Conservation (phyloP, 2,113 vertebrate species). For the Vanacampus margaritifer region DNA sequence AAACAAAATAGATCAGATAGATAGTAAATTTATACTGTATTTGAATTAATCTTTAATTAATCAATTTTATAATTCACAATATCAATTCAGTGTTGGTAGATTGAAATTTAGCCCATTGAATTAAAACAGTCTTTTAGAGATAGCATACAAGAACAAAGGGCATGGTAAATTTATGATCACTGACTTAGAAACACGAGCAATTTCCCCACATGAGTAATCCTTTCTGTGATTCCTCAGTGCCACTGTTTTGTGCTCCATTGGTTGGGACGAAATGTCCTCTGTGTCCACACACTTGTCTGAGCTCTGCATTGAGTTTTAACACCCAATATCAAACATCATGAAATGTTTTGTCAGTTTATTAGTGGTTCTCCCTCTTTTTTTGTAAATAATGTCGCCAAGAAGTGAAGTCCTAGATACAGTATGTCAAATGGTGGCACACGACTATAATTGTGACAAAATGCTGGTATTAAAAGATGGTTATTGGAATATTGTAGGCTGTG, state of each 20-base stretch:
- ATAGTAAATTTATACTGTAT: too few species aligned
- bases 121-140: neutral
- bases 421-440: neutral
- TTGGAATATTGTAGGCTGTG: neutral
- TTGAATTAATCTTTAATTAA: neutral
- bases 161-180: constrained; percentile 53
- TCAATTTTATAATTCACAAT: neutral
- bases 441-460: neutral
- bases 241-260: constrained; percentile 14
- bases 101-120: neutral
- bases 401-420: neutral
- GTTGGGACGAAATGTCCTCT: constrained; percentile 10
- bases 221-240: constrained; percentile 4
- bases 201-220: constrained; percentile 44
- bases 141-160: neutral
- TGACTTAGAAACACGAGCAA: constrained; percentile 46
- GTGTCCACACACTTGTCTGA: constrained; percentile 10
- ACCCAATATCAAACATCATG: constrained; percentile 5
- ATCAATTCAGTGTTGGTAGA: neutral
- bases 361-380: neutral
- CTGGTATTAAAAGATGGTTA: neutral
- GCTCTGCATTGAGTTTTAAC: constrained; percentile 9
- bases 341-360: constrained; percentile 17
- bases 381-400: neutral
- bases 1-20: too few species aligned